Evolutionary conservation across 1,140 invertebrate genomes (phyloP), one percentile per base, ranked within the genome.

Genomic region (Calliopsis andreniformis): DNA sequence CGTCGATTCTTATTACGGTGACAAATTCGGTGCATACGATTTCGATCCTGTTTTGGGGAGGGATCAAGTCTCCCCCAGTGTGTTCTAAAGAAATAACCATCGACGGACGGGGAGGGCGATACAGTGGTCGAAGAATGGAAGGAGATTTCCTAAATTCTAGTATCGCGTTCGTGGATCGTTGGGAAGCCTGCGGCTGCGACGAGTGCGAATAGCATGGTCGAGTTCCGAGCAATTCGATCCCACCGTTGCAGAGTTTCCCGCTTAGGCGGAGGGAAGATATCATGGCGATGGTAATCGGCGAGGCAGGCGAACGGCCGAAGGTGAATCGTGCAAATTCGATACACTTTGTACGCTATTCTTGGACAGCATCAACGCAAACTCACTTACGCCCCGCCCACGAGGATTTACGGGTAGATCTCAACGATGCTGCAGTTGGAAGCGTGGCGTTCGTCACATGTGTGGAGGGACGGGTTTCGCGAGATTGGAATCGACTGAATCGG

Each of bases 381-480:
- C 78, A 67, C 79, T 68, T 71, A 56, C 66, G 76, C 75, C 67
- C 80, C 76, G 73, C 83, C 84, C 68, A 80, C 62, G 61, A 76
- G 81, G 81, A 86, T 88, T 87, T 84, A 85, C 76, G 79, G 59
- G 62, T 67, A 39, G 25, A 56, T 56, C 75, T 47, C 68, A 71
- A 61, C 32, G 51, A 56, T 39, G 25, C 53, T 64, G 80, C 71
- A 83, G 77, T 81, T 56, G 55, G 70, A 82, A 82, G 78, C 75
- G 78, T 72, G 71, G 59, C 78, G 75, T 62, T 79, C 63, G 73
- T 79, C 85, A 82, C 79, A 79, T 70, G 78, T 71, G 79, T 84
- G 75, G 78, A 80, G 80, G 66, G 88, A 87, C 86, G 80, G 81
- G 86, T 88, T 88, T 84, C 63, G 64, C 80, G 85, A 87, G 85